Evolutionary conservation across 2,797 vertebrate species (phyloP), one percentile per base, ranked within the genome.

Genomic region (Poecilia gillii): DNA sequence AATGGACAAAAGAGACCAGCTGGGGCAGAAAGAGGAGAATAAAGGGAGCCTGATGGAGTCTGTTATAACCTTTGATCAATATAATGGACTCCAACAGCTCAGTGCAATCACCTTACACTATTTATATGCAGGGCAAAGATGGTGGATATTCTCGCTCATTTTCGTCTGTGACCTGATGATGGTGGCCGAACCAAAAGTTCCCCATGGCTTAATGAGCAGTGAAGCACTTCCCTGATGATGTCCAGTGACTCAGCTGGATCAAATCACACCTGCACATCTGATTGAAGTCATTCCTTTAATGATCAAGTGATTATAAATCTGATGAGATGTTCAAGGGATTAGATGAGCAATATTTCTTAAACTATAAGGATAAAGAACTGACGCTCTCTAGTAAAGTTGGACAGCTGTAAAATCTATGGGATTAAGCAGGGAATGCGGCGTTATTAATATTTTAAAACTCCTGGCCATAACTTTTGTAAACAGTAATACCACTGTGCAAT

Each of bases 1-100:
- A 92, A 89, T 89, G 84, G 83, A 88, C 85, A 85, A 73, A 90
- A 90, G 92, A 86, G 76, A 88, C 4, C 82, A 77, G 80, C 80
- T 72, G 79, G 75, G 73, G 71, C 55, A 81, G 75, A 83, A 73
- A 80, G 53, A 81, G 73, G 47, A 83, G 75, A 86, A 31, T 82
- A 76, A 72, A 66, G 41, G 45, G 66, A 75, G 76, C 53, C 84
- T 83, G 75, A 88, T 88, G 82, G 80, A 88, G 83, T 81, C 85
- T 49, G 49, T 76, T 83, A 43, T 83, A 87, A 88, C 79, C 76
- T 90, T 85, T 90, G 73, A 90, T 93, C 89, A 83, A 88, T 85
- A 81, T 87, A 88, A 92, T 88, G 86, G 86, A 90, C 81, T 87
- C 82, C 83, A 84, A 46, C 76, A 83, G 79, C 86, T 83, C 81